Base-by-base conservation (phyloP, 1,140 invertebrate species). In the Atopsyche davidsoni region DNA sequence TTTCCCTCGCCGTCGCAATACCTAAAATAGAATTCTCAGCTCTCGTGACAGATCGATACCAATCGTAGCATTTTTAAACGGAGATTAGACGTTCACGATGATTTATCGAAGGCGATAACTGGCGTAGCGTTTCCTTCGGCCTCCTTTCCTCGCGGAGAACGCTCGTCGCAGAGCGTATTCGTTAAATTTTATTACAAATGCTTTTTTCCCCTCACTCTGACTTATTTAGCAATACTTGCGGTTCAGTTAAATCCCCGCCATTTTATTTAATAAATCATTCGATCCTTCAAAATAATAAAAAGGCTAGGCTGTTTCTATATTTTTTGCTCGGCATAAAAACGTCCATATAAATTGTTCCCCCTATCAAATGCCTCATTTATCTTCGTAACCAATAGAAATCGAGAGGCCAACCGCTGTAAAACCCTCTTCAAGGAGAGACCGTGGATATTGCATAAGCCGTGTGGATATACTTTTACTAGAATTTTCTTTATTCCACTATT, bases 301-400 rank as follows among this genome's bases (percentile, higher is more conserved):
- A 40, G 28, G 39, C 40, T 35, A 32, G 46, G 43, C 55, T 43
- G 46, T 53, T 53, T 53, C 46, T 39, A 39, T 57, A 50, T 53
- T 57, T 53, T 48, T 43, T 46, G 34, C 55, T 44, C 39, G 17
- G 51, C 51, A 51, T 51, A 51, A 56, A 55, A 56, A 48, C 44
- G 44, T 51, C 50, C 55, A 51, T 53, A 57, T 57, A 53, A 53
- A 54, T 50, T 50, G 42, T 55, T 57, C 46, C 50, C 53, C 55
- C 46, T 53, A 53, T 57, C 55, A 53, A 57, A 51, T 48, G 51
- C 46, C 55, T 57, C 55, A 57, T 57, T 57, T 57, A 57, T 57
- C 55, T 57, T 57, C 55, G 55, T 57, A 57, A 50, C 55, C 55
- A 53, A 57, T 57, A 57, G 55, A 53, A 57, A 57, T 57, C 55